A percentile compares a stretch with the other conserved stretches of the same genome.
Conservation (phyloP, 2,888 invertebrate genomes). For the Saturnia pavonia region DNA sequence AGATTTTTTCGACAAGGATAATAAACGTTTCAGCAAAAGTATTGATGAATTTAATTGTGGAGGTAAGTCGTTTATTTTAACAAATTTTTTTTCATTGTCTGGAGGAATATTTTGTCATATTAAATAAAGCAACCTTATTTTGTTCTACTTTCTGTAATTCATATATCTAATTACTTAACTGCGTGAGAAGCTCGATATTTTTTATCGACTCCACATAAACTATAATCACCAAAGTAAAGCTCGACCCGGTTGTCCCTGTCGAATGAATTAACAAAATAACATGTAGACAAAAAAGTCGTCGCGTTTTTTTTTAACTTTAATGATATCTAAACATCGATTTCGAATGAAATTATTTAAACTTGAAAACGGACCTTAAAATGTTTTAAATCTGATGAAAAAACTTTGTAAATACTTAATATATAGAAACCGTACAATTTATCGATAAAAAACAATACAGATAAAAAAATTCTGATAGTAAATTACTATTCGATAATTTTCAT, state of each 20-base stretch:
- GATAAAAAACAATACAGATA: constrained; percentile 10
- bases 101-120: no score
- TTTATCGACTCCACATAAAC: not conserved
- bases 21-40: not conserved
- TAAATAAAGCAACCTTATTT: no score
- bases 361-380: constrained; percentile 38
- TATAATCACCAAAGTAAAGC: not conserved
- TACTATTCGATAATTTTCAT: not conserved
- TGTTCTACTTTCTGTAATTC: no score
- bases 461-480: not conserved
- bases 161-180: not conserved
- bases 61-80: not conserved
- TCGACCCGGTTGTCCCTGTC: not conserved
- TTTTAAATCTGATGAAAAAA: constrained; percentile 23
- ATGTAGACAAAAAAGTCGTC: constrained; percentile 71
- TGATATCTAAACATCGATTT: constrained; percentile 38
- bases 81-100: no score
- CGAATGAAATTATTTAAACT: constrained; percentile 39
- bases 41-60: not conserved
- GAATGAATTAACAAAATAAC: constrained; percentile 49
- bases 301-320: constrained; percentile 50
- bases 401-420: constrained; percentile 13
- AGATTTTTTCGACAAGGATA: constrained; percentile 20
- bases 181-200: not conserved
- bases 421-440: constrained; percentile 12